Conservation (phyloP, 2,113 vertebrate genomes). For the Sylvilagus bachmani region DNA sequence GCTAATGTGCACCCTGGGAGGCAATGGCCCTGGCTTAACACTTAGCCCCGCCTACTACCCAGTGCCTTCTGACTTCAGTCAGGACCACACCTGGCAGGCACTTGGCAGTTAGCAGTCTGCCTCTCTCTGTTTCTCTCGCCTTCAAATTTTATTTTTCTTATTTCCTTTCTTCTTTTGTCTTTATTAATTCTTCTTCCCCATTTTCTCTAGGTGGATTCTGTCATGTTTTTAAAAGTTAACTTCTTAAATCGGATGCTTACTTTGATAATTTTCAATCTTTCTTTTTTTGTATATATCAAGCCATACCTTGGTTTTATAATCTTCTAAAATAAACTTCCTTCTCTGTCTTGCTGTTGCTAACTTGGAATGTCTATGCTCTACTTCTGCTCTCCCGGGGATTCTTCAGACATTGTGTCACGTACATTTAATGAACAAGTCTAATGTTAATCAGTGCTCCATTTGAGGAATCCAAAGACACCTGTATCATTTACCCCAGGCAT, state of each 20-base stretch:
- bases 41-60: too few species aligned
- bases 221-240: constrained; percentile 38
- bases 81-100: too few species aligned
- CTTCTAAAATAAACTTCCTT: neutral
- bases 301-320: neutral
- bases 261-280: neutral
- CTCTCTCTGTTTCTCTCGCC: neutral
- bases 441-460: neutral
- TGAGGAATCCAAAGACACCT: neutral
- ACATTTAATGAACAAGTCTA: neutral
- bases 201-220: neutral
- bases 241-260: neutral
- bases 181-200: neutral
- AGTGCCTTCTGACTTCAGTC: too few species aligned
- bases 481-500: neutral
- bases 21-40: too few species aligned
- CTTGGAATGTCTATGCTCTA: neutral
- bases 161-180: constrained; percentile 30
- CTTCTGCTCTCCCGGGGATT: constrained; percentile 14
- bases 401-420: constrained; percentile 22
- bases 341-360: neutral
- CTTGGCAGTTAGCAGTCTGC: neutral
- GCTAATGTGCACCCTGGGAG: too few species aligned
- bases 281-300: neutral
- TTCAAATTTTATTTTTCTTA: constrained; percentile 15